phyloP scores from a whole-genome alignment of 2,888 invertebrate species.

The Mimas tiliae region DNA sequence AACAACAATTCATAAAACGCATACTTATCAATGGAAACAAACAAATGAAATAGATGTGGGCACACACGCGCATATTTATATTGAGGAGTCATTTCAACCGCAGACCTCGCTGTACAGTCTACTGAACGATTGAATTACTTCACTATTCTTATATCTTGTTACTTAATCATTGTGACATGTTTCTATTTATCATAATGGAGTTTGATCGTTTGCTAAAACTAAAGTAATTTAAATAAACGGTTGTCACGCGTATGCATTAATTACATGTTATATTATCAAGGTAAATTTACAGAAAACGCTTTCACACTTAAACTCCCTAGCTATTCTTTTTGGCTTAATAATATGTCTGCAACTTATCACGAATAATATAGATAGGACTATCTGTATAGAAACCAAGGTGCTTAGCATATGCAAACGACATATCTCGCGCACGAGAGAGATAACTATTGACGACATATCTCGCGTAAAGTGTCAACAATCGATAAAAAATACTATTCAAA shows the following conservation, averaged over 20 bases:
- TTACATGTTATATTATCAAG: not conserved
- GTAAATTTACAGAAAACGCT: too few relatives aligned
- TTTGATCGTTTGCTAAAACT: slow-evolving; percentile 36
- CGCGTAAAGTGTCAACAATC: too few relatives aligned
- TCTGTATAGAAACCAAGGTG: too few relatives aligned
- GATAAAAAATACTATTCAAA: too few relatives aligned
- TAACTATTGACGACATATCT: too few relatives aligned
- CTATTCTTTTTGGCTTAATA: too few relatives aligned
- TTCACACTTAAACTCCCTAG: too few relatives aligned
- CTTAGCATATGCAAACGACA: too few relatives aligned
- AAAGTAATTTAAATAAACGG: slow-evolving; percentile 25
- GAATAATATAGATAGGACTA: too few relatives aligned
- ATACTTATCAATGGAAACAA: slow-evolving; percentile 26
- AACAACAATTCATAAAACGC: slow-evolving; percentile 30
- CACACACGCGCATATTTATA: not conserved
- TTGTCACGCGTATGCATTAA: not conserved
- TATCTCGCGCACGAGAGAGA: too few relatives aligned
- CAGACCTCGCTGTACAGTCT: slow-evolving; percentile 53
- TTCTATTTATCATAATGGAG: slow-evolving; percentile 37
- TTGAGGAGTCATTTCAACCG: slow-evolving; percentile 54
- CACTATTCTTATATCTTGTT: slow-evolving; percentile 49
- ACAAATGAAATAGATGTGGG: slow-evolving; percentile 4
- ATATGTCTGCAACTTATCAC: too few relatives aligned
- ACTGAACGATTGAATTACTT: slow-evolving; percentile 57
- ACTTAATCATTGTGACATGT: slow-evolving; percentile 45